A percentile compares a stretch with the other conserved stretches of the same genome.
Evolutionary conservation across 2,888 invertebrate species (phyloP).

Genomic region (Conchocele bisecta): DNA sequence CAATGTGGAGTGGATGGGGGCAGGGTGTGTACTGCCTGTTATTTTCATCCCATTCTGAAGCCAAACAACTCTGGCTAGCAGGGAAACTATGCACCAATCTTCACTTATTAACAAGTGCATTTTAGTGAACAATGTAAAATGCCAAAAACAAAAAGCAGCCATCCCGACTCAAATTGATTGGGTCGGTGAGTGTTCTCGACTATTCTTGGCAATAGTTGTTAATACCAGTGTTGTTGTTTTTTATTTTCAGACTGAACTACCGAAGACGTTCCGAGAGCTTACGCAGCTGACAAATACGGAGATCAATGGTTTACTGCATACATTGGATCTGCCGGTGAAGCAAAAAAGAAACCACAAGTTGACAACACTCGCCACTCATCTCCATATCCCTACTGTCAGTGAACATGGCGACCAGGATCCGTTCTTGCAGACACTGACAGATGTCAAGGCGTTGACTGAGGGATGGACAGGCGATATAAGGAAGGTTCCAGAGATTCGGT

Average conservation of each 20-base stretch:
- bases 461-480: constrained; percentile 17
- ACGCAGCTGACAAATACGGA: constrained; percentile 2
- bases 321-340: not conserved
- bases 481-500: constrained; percentile 1
- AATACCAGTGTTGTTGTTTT: too few relatives aligned
- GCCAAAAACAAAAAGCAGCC: too few relatives aligned
- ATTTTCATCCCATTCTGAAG: too few relatives aligned
- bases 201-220: too few relatives aligned
- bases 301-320: not conserved
- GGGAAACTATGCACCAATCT: too few relatives aligned
- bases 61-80: too few relatives aligned
- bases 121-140: too few relatives aligned
- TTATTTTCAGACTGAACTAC: constrained; percentile 3
- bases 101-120: too few relatives aligned
- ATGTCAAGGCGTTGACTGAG: not conserved
- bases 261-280: constrained; percentile 14
- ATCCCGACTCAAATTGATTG: too few relatives aligned
- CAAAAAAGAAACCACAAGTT: constrained; percentile 5
- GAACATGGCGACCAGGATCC: not conserved
- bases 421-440: constrained; percentile 14
- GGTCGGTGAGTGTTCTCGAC: too few relatives aligned
- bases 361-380: constrained; percentile 1
- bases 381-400: constrained; percentile 5
- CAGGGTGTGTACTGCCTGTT: too few relatives aligned
- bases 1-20: too few relatives aligned